Evolutionary conservation across 92 coral and sea anemone genomes (phyloP).

Genomic region (Palythoa grandiflora): DNA sequence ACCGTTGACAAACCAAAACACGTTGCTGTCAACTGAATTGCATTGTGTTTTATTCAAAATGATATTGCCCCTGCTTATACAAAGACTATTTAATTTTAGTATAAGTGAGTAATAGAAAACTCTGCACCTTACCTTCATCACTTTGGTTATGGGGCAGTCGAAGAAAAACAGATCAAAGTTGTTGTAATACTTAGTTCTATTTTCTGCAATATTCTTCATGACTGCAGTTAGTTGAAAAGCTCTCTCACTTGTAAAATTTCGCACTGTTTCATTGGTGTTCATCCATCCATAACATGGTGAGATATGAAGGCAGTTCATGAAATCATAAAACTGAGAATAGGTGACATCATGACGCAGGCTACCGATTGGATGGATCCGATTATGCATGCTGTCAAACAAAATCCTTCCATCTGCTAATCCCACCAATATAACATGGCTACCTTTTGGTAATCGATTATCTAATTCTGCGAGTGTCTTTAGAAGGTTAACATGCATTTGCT

Average conservation of each 20-base stretch:
- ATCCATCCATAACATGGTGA: slow-evolving; percentile 95
- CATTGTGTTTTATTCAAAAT: too few species aligned
- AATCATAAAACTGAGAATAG: slow-evolving; percentile 85
- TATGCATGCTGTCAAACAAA: slow-evolving; percentile 86
- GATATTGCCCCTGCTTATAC: too few species aligned
- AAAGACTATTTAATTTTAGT: too few species aligned
- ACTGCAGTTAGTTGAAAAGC: slow-evolving; percentile 81
- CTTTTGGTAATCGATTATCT: slow-evolving; percentile 78
- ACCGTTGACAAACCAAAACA: too few species aligned
- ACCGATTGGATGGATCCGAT: slow-evolving; percentile 94
- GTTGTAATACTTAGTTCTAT: slow-evolving; percentile 51
- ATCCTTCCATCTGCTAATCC: slow-evolving; percentile 91
- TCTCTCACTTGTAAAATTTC: slow-evolving; percentile 83
- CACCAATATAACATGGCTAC: slow-evolving; percentile 86
- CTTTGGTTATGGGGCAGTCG: slow-evolving; percentile 71
- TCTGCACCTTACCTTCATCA: slow-evolving; percentile 63
- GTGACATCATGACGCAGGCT: slow-evolving; percentile 88
- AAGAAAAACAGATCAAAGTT: slow-evolving; percentile 86
- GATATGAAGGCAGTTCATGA: slow-evolving; percentile 89
- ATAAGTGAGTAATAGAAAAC: too few species aligned
- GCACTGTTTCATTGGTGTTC: slow-evolving; percentile 87
- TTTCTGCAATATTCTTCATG: slow-evolving; percentile 76
- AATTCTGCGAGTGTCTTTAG: slow-evolving; percentile 77
- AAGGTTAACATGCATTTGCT: slow-evolving; percentile 84
- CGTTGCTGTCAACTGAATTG: too few species aligned